Evolutionary conservation across 2,113 vertebrate species (phyloP), one percentile per base, ranked within the genome.

Genomic region (Ondatra zibethicus): DNA sequence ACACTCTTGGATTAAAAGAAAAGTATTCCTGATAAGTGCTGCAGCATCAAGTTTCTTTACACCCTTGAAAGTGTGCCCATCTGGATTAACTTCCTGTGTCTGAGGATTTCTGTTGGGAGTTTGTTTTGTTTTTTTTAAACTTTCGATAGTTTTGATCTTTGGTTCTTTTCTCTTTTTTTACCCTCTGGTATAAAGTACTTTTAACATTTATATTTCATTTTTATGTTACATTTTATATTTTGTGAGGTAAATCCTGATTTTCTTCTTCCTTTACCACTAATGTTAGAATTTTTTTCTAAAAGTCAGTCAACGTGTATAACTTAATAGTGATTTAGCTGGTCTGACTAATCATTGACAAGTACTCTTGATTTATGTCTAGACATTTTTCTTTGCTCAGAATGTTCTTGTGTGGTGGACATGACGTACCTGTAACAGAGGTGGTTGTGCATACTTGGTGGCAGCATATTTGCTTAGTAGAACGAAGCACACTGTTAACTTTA

Each of bases 171-270:
- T 61, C 39, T 42, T 25, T n/a, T 82, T 55, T 72, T 39, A 29
- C 78, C n/a, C 91, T 88, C 97, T 93, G 92, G 87, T 98, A 98
- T 97, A 97, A 93, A 0, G 19, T 97, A 90, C 94, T 95, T 98
- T 90, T 97, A 98, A 95, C 95, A 91, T 97, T 89, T 96, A 77
- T 96, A 98, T 89, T 95, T 97, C 87, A n/a, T 97, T 25, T 45
- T 3, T 97, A 89, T 97, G 97, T 97, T 97, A 92, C 61, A 93
- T 94, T 76, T 95, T 97, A 85, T 82, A 86, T 76, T 93, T 85
- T 72, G 47, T 92, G 82, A 80, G 36, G 33, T 52, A 3, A 93
- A 88, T 68, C 88, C 19, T 90, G 75, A 31, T 92, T 97, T 29
- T 0, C 84, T 97, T 96, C 55, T 39, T 97, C 36, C 27, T 97